These are phyloP conservation scores for Hartigia nigra DNA, from an alignment of 2,888 invertebrate species.

Conservation along the genomic window DNA sequence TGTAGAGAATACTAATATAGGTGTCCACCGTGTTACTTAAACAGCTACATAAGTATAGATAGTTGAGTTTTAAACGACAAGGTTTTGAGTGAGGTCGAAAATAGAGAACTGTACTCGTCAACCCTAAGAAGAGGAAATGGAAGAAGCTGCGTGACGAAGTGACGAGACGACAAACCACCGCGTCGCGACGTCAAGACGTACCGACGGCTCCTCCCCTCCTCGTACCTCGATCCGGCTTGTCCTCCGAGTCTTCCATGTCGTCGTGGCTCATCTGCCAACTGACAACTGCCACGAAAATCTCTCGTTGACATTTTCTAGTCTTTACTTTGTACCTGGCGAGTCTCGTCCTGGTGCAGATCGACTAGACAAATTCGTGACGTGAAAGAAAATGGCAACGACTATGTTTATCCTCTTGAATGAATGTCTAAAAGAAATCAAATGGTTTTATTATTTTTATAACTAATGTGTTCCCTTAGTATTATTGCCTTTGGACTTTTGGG, in stretches of 20 bases:
- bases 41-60: not conserved
- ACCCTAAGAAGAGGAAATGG: constrained; percentile 30
- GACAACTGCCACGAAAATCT: constrained; percentile 33
- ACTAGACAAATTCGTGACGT: not conserved
- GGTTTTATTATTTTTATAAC: not conserved
- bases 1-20: not conserved
- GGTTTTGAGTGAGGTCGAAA: constrained; percentile 14
- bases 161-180: constrained; percentile 44
- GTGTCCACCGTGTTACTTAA: not conserved
- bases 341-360: not conserved
- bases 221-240: constrained; percentile 11
- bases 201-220: constrained; percentile 11
- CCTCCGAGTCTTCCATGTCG: constrained; percentile 10
- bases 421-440: not conserved
- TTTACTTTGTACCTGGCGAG: not conserved
- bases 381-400: not conserved
- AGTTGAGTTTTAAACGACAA: not conserved
- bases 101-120: constrained; percentile 15
- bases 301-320: constrained; percentile 23
- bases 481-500: not conserved
- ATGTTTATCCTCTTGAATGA: not conserved
- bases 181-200: constrained; percentile 26
- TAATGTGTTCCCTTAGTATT: not conserved
- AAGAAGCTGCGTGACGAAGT: constrained; percentile 44
- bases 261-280: constrained; percentile 29